Conservation (phyloP, 2,888 invertebrate genomes). For the Volucella bombylans region DNA sequence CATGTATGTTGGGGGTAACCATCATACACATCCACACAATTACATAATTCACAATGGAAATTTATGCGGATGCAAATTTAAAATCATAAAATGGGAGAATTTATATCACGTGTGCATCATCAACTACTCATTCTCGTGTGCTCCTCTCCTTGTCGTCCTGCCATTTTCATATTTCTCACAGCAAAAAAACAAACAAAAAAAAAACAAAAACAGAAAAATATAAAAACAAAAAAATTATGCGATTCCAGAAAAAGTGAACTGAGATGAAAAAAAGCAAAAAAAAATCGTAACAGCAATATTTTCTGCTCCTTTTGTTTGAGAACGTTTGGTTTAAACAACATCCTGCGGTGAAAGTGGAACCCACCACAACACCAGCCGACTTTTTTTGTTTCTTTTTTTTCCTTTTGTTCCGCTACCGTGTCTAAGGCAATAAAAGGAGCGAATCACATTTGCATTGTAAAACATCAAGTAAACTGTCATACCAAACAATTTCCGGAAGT, state of each 20-base stretch:
- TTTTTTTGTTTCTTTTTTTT: slow-evolving; percentile 18
- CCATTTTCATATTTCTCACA: slow-evolving; percentile 54
- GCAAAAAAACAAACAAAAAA: slow-evolving; percentile 21
- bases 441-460: slow-evolving; percentile 73
- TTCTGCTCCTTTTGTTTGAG: not conserved
- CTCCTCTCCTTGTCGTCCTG: slow-evolving; percentile 26
- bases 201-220: not conserved
- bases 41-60: slow-evolving; percentile 68
- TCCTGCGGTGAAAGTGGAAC: slow-evolving; percentile 39
- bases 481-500: slow-evolving; percentile 73
- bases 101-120: slow-evolving; percentile 73
- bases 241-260: no score
- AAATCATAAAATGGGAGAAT: slow-evolving; percentile 70
- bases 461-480: slow-evolving; percentile 73
- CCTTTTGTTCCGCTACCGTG: slow-evolving; percentile 29
- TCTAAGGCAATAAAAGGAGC: slow-evolving; percentile 53
- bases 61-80: slow-evolving; percentile 73
- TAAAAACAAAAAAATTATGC: no score
- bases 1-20: no score
- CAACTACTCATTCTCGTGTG: slow-evolving; percentile 59
- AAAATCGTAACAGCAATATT: no score
- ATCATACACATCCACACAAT: slow-evolving; percentile 20
- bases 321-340: slow-evolving; percentile 33
- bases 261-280: not conserved
- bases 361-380: not conserved